Conservation (phyloP, 2,797 vertebrate genomes). For the Chiloscyllium punctatum region DNA sequence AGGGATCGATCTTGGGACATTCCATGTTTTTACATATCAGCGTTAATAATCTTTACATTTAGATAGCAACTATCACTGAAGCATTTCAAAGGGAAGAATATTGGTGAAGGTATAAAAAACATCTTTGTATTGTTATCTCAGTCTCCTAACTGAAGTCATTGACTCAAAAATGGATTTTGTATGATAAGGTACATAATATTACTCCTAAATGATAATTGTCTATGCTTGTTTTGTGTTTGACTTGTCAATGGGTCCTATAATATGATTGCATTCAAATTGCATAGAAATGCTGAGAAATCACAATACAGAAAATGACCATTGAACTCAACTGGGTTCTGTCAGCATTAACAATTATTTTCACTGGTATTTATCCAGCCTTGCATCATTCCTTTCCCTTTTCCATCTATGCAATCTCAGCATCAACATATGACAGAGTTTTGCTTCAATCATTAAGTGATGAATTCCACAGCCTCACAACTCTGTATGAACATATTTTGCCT, state of each 20-base stretch:
- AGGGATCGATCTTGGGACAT: neutral
- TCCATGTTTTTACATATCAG: neutral
- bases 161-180: neutral
- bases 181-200: neutral
- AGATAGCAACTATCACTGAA: neutral
- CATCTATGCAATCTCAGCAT: too few relatives aligned
- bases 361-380: too few relatives aligned
- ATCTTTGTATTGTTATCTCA: neutral
- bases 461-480: too few relatives aligned
- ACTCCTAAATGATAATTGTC: neutral
- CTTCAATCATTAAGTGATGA: too few relatives aligned
- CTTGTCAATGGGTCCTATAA: neutral
- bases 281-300: neutral
- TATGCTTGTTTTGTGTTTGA: neutral
- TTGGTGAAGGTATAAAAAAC: neutral
- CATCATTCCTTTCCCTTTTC: too few relatives aligned
- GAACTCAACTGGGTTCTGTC: accelerated
- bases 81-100: neutral
- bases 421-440: too few relatives aligned
- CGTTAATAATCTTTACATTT: neutral
- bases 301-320: neutral
- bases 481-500: too few relatives aligned
- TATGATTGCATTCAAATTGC: neutral
- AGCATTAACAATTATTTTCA: neutral
- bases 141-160: neutral